Evolutionary conservation across 2,113 vertebrate species (phyloP), one percentile per base, ranked within the genome.

Genomic region (Grus americana): DNA sequence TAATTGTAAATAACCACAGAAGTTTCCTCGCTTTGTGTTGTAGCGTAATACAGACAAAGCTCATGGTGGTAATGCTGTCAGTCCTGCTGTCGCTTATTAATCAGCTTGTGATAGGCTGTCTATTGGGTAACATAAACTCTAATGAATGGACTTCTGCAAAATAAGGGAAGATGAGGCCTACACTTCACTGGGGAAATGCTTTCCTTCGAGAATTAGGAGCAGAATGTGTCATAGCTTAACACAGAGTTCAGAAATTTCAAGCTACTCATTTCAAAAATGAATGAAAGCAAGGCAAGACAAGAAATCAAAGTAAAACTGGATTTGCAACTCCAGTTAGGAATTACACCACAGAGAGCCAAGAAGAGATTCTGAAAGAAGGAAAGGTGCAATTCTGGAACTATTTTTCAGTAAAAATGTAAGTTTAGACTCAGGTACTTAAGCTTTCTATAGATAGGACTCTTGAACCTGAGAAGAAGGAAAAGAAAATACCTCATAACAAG

Each of bases 1-100:
- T 82, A 90, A 90, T 86, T 96, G 93, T 38, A 88, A 83, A 58
- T 68, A 91, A 74, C 26, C 63, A 83, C 1, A 91, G 40, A 85
- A 85, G 36, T 79, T 91, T 75, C 58, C 46, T 42, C 58, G 54
- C 42, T 75, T 79, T 55, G 29, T 52, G 46, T 87, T 91, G 57
- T 46, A 75, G 57, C 52, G 49, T 54, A 94, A 92, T 11, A 78
- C 46, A 85, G 74, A 84, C 52, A 81, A 91, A 82, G 27, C 36
- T 91, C 40, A 40, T 6, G 46, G 36, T 26, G 38, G 29, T 79
- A 70, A 54, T 46, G 62, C 2, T 86, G 46, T 38, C 36, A 93
- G 5, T 65, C 22, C 49, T 61, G 11, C n/a, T 70, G 23, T 21
- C 80, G 63, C 9, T 78, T 74, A 67, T 79, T 75, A 72, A 90